Percentiles rank a stretch among this genome's conserved stretches.
Conservation (phyloP, 2,797 vertebrate genomes). For the Gymnoscopelus microlampas region DNA sequence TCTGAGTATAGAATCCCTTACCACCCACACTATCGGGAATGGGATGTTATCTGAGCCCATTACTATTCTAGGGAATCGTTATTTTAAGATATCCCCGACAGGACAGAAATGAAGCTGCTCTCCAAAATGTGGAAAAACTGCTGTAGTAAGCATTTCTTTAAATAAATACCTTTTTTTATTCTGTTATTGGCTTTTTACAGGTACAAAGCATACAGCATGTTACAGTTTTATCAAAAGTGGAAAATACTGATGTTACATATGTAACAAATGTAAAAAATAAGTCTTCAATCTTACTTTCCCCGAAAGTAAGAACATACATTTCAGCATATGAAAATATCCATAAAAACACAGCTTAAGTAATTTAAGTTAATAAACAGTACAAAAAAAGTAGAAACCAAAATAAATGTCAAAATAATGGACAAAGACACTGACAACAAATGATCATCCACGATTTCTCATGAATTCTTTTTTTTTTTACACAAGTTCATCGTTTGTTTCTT, state of each 20-base stretch:
- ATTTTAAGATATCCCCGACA: constrained; percentile 8
- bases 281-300: constrained; percentile 97
- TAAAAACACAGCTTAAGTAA: constrained; percentile 95
- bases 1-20: constrained; percentile 39
- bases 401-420: constrained; percentile 82
- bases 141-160: constrained; percentile 69
- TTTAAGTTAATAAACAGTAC: constrained; percentile 94
- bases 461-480: constrained; percentile 74
- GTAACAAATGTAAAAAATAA: constrained; percentile 99
- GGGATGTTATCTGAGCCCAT: constrained; percentile 23
- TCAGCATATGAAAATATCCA: constrained; percentile 98
- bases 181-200: constrained; percentile 99
- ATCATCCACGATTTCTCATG: constrained; percentile 75
- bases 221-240: constrained; percentile 99
- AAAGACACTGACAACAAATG: constrained; percentile 70
- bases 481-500: constrained; percentile 73
- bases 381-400: constrained; percentile 85
- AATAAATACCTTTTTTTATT: constrained; percentile 99
- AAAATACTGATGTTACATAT: constrained; percentile 99
- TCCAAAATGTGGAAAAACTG: constrained; percentile 3
- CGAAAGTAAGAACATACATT: constrained; percentile 97
- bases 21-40: constrained; percentile 34
- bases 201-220: constrained; percentile 99
- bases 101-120: constrained; percentile 20
- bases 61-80: constrained; percentile 38